phyloP scores from a whole-genome alignment of 2,797 vertebrate genomes.

The Eulemur rubriventer region DNA sequence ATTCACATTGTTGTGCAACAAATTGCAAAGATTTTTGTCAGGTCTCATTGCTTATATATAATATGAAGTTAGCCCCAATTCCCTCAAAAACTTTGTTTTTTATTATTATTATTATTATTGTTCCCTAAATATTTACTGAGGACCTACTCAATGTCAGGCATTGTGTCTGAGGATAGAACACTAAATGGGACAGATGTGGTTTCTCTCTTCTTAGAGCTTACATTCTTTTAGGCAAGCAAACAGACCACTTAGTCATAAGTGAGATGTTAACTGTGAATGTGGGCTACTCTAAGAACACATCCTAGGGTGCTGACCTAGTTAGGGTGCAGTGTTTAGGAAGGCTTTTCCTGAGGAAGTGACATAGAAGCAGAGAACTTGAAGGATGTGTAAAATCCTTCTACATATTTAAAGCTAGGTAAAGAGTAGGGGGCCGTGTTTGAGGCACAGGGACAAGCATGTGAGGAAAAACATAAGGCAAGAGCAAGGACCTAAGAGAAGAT shows the following conservation, averaged over 20 bases:
- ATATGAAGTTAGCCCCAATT: neutral
- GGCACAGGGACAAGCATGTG: neutral
- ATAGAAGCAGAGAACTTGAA: neutral
- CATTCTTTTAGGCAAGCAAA: neutral
- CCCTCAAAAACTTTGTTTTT: neutral
- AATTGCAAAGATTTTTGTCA: slow-evolving; percentile 4
- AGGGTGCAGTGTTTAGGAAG: neutral
- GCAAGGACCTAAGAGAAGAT: neutral
- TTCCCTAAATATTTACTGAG: neutral
- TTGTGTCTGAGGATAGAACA: neutral
- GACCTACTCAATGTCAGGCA: neutral
- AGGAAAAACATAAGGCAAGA: neutral
- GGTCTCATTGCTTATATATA: neutral
- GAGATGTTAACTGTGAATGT: neutral
- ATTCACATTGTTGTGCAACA: neutral
- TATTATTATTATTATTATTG: no score
- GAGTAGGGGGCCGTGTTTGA: neutral
- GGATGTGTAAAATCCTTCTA: neutral
- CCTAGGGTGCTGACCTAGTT: neutral
- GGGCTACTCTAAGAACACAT: neutral
- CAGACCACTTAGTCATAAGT: neutral
- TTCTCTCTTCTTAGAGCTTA: neutral
- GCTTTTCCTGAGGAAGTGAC: neutral
- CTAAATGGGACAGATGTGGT: neutral
- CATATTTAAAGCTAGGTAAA: neutral